Evolutionary conservation across 2,797 vertebrate genomes (phyloP).

Genomic region (Enteromius viviparus): DNA sequence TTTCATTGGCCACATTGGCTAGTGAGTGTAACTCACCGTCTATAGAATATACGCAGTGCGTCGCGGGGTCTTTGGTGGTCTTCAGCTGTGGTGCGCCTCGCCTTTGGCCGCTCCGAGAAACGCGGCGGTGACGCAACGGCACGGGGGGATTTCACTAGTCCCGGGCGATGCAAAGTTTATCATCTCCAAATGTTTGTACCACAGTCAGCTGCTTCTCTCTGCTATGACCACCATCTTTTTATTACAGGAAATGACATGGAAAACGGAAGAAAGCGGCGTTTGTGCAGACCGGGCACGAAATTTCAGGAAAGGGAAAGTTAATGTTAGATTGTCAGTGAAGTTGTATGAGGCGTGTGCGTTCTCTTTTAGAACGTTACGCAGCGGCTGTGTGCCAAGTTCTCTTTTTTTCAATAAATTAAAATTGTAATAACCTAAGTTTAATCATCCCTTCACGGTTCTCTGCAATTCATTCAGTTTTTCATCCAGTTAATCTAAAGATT

Average conservation of each 20-base stretch:
- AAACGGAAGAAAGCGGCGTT: constrained; percentile 89
- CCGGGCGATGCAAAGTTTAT: constrained; percentile 73
- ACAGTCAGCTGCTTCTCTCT: constrained; percentile 83
- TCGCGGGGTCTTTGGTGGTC: constrained; percentile 52
- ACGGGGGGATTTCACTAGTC: constrained; percentile 70
- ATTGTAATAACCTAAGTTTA: background rate
- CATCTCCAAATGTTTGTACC: constrained; percentile 69
- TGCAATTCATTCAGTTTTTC: background rate
- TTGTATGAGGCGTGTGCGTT: background rate
- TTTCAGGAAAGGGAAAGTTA: constrained; percentile 67
- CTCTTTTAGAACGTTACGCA: background rate
- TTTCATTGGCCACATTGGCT: constrained; percentile 88
- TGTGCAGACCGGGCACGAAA: constrained; percentile 79
- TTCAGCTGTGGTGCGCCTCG: constrained; percentile 9
- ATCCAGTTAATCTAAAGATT: background rate
- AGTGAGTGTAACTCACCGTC: constrained; percentile 85
- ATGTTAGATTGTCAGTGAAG: constrained; percentile 43
- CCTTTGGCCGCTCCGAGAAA: constrained; percentile 25
- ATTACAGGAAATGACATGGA: constrained; percentile 98
- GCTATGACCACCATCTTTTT: constrained; percentile 95
- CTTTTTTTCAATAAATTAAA: background rate
- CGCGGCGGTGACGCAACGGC: constrained; percentile 60
- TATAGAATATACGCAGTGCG: constrained; percentile 60
- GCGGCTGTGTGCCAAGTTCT: background rate
- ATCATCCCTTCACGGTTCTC: background rate